Conservation (phyloP, 2,797 vertebrate species). For the Alauda arvensis region DNA sequence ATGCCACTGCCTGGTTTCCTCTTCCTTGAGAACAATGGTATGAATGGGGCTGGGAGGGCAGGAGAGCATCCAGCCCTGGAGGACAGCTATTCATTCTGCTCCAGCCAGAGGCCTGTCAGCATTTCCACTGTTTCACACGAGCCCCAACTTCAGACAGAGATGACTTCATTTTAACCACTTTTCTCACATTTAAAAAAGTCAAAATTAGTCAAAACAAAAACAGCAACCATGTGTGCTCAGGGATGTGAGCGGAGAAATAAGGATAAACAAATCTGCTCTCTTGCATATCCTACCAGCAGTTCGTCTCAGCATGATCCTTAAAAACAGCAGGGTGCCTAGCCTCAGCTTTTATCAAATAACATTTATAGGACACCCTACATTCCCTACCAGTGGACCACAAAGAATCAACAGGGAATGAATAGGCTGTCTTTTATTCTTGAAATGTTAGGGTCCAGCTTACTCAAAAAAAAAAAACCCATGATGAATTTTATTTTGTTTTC, state of each 20-base stretch:
- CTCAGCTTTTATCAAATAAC: constrained; percentile 47
- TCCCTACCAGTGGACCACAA: constrained; percentile 9
- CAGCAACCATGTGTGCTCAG: constrained; percentile 57
- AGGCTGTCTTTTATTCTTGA: constrained; percentile 24
- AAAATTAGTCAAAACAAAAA: constrained; percentile 71
- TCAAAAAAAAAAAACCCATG: constrained; percentile 15
- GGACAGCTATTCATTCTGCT: background rate
- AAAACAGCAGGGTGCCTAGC: constrained; percentile 42
- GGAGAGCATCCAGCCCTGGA: background rate
- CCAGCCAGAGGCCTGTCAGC: constrained; percentile 27
- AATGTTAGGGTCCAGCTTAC: constrained; percentile 10
- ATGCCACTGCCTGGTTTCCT: background rate
- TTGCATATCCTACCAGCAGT: constrained; percentile 47
- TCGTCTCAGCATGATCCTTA: constrained; percentile 29
- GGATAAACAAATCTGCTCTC: constrained; percentile 50
- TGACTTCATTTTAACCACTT: constrained; percentile 60
- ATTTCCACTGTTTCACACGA: constrained; percentile 59
- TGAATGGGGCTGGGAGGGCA: background rate
- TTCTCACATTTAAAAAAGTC: constrained; percentile 61
- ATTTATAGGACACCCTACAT: constrained; percentile 37
- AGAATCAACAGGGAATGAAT: constrained; percentile 30
- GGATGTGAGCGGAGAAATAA: constrained; percentile 52
- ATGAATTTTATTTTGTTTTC: constrained; percentile 29
- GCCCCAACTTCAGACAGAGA: constrained; percentile 9
- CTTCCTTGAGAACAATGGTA: background rate